Conservation (phyloP, 2,888 invertebrate genomes). For the Timema cristinae region DNA sequence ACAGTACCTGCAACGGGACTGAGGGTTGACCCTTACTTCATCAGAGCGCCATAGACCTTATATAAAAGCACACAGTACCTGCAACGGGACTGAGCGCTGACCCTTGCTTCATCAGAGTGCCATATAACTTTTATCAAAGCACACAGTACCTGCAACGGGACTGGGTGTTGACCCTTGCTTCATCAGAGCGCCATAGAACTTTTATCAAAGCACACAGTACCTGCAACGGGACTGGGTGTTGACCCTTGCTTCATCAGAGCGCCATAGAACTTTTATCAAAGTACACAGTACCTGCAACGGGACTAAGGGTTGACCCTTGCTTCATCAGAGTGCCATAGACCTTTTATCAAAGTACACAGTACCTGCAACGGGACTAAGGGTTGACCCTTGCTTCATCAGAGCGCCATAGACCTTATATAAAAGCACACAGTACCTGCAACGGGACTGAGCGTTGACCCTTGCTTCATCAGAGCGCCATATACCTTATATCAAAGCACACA, state of each 20-base stretch:
- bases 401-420: constrained; percentile 69
- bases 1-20: constrained; percentile 53
- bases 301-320: constrained; percentile 78
- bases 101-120: constrained; percentile 83
- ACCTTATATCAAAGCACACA: constrained; percentile 44
- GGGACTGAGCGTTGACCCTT: constrained; percentile 77
- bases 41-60: constrained; percentile 75
- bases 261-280: constrained; percentile 61
- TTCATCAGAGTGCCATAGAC: constrained; percentile 83
- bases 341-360: background rate
- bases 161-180: constrained; percentile 80
- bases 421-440: constrained; percentile 38
- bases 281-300: constrained; percentile 44
- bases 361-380: constrained; percentile 60
- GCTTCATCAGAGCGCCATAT: constrained; percentile 82
- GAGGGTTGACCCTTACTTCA: constrained; percentile 81
- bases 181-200: constrained; percentile 79
- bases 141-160: constrained; percentile 49
- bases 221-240: constrained; percentile 62
- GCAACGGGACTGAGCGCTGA: constrained; percentile 68
- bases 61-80: constrained; percentile 10
- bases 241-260: constrained; percentile 85
- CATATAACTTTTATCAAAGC: constrained; percentile 55
- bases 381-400: constrained; percentile 81
- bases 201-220: background rate